phyloP scores from a whole-genome alignment of 2,113 vertebrate genomes.

The Caranx melampygus region DNA sequence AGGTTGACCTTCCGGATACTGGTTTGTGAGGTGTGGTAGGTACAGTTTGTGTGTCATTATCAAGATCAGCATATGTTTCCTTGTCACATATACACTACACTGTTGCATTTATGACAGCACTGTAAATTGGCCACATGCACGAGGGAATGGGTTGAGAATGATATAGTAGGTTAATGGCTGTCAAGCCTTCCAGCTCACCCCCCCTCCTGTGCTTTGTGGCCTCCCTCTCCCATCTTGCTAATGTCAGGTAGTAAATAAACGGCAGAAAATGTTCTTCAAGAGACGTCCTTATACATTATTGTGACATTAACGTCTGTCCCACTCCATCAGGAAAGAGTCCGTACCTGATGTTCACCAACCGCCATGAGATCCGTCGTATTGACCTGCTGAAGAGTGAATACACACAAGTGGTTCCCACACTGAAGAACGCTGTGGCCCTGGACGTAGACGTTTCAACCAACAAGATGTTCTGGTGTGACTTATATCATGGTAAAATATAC shows the following conservation, averaged over 20 bases:
- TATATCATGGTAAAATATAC: constrained; percentile 97
- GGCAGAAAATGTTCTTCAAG: background rate
- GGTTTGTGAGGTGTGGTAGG: background rate
- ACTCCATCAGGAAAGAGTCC: constrained; percentile 89
- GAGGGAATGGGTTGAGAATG: background rate
- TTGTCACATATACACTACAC: background rate
- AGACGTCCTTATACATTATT: background rate
- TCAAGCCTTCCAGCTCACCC: background rate
- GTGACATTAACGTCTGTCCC: background rate
- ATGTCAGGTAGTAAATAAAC: constrained; percentile 21
- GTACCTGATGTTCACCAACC: constrained; percentile 96
- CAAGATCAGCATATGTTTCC: constrained; percentile 9
- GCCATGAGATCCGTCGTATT: constrained; percentile 94
- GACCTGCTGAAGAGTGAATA: constrained; percentile 94
- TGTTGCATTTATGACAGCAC: background rate
- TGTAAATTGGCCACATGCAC: background rate
- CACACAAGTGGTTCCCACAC: constrained; percentile 90
- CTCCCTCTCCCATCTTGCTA: background rate
- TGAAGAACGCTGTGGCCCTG: constrained; percentile 96
- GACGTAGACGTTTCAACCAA: constrained; percentile 95
- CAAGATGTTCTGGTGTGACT: constrained; percentile 98
- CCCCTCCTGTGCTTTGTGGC: background rate
- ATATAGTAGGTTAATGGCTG: background rate
- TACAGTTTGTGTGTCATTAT: background rate
- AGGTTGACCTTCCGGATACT: constrained; percentile 12